Evolutionary conservation across 2,888 invertebrate genomes (phyloP), one percentile per base, ranked within the genome.

Genomic region (Argyresthia goedartella): DNA sequence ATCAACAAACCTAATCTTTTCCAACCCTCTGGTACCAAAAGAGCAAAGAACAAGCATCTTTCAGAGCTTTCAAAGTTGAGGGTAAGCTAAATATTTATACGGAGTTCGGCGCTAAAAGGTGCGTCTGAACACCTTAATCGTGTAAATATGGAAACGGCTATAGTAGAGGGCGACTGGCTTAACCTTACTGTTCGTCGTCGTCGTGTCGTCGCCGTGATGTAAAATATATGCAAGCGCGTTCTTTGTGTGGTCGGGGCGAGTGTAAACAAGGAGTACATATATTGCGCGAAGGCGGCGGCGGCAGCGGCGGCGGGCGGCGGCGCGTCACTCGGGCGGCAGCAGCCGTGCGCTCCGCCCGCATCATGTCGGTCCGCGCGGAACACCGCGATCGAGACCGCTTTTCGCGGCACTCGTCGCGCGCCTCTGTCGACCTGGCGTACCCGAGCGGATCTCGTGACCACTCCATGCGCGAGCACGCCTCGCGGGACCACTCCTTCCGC

Each of bases 361-460:
- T 74, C 68, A 85, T 85, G 86, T 85, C 86, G 68, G 84, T 84
- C 67, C 85, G 86, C 65, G 80, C 73, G 65, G 82, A 84, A 58
- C 80, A 77, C 51, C 81, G 84, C 60, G 85, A 84, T 61, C 81
- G 85, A 57, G 85, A 86, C 60, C 76, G 84, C 62, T 86, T 86
- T 62, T 81, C 86, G 63, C 70, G 86, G 63, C 84, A 86, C 60
- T 85, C 86, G 68, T 85, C 86, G 63, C 85, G 85, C 71, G 85
- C 82, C 67, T 86, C 86, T 48, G 86, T 84, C 49, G 86, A 86
- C 60, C 68, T 78, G 47, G 80, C 84, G 35, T 84, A 74, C 54
- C 81, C 84, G 49, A 78, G 82, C 57, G 71, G 76, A 34, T 76
- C 86, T 35, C 75, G 86, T 47, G 85, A 85, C 49, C 85, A 85